phyloP scores from a whole-genome alignment of 2,797 vertebrate species.

The Artibeus lituratus region DNA sequence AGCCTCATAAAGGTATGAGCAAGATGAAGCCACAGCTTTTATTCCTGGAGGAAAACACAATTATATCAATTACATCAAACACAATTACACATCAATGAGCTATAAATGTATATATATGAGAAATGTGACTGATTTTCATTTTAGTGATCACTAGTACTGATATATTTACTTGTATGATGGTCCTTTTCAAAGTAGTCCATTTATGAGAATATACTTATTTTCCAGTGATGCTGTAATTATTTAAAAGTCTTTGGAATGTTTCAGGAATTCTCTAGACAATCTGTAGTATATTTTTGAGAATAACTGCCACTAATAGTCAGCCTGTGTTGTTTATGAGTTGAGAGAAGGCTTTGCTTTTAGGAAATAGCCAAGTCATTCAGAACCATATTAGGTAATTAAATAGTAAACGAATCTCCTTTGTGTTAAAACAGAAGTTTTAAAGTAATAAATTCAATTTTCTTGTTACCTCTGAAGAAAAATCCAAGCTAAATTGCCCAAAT shows the following conservation, averaged over 20 bases:
- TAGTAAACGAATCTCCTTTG: not conserved
- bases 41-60: conserved; percentile 80
- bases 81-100: not conserved
- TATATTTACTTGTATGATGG: not conserved
- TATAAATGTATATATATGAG: not conserved
- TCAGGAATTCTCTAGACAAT: conserved; percentile 13
- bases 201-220: not conserved
- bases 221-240: not conserved
- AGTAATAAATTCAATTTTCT: conserved; percentile 12
- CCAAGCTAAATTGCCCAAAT: not conserved
- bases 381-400: not conserved
- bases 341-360: not conserved
- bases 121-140: conserved; percentile 8
- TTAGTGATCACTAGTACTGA: not conserved
- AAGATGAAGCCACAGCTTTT: conserved; percentile 85
- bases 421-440: conserved; percentile 27
- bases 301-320: not conserved
- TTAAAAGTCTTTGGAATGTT: conserved; percentile 12
- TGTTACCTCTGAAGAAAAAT: not conserved
- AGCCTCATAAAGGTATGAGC: conserved; percentile 82
- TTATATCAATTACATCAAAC: too few species aligned
- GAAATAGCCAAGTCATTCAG: not conserved
- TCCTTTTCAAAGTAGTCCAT: not conserved
- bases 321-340: not conserved
- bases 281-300: not conserved